Conservation (phyloP, 2,888 invertebrate genomes). For the Sarcophaga rosellei region DNA sequence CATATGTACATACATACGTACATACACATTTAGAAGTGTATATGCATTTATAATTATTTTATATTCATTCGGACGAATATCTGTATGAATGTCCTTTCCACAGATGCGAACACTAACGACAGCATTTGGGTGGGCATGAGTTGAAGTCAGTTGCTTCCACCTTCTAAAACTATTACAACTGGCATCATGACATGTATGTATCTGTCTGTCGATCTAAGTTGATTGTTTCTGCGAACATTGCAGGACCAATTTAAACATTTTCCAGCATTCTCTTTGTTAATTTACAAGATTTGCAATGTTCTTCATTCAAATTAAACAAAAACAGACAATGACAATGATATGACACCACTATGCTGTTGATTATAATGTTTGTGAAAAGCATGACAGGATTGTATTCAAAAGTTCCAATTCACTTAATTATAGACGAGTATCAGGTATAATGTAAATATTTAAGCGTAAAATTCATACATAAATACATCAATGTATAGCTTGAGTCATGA, state of each 20-base stretch:
- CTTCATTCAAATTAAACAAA: background rate
- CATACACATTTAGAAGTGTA: background rate
- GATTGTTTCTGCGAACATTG: background rate
- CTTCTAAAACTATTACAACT: no score
- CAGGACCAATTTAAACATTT: conserved; percentile 39
- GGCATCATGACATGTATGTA: background rate
- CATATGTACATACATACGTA: background rate
- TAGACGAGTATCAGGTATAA: background rate
- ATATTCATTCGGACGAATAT: background rate
- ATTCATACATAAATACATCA: background rate
- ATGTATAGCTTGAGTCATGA: no score
- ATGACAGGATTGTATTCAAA: no score
- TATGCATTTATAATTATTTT: background rate
- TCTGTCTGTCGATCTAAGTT: background rate
- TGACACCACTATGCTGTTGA: no score
- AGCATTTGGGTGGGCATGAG: background rate
- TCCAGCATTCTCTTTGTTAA: conserved; percentile 18
- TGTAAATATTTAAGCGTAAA: no score
- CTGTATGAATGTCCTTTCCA: no score
- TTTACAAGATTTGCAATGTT: background rate
- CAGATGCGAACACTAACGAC: background rate
- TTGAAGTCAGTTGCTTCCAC: no score
- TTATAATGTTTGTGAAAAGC: no score
- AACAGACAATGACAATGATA: no score
- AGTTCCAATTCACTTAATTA: background rate